These are phyloP conservation scores for Hafferia zeledoni DNA, from an alignment of 2,797 vertebrate species.

Conservation along the genomic window DNA sequence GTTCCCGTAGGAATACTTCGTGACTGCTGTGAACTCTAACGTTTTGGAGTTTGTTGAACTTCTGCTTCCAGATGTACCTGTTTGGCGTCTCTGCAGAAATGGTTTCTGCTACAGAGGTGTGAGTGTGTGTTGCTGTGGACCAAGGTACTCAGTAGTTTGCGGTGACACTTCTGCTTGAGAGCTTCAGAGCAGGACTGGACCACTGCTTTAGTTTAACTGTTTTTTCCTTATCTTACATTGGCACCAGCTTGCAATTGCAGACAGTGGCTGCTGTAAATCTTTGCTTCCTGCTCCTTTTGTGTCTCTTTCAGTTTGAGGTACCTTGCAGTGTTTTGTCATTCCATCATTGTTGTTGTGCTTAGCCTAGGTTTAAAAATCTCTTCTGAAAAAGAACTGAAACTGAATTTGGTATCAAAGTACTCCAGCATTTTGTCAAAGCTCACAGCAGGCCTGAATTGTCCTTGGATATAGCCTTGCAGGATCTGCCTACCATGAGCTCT, in stretches of 20 bases:
- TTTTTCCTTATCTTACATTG: background rate
- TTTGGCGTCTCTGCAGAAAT: background rate
- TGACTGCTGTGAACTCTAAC: background rate
- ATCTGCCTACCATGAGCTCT: background rate
- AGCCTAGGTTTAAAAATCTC: background rate
- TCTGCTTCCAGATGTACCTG: background rate
- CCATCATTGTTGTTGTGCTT: background rate
- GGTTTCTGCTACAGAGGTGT: background rate
- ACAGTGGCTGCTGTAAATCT: background rate
- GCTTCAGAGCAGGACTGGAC: background rate
- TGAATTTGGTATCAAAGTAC: background rate
- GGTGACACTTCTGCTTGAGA: background rate
- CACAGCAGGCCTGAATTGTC: background rate
- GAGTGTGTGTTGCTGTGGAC: background rate
- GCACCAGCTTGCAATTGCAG: background rate
- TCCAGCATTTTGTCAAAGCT: background rate
- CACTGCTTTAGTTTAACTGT: background rate
- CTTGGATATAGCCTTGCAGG: background rate
- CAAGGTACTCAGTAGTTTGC: background rate
- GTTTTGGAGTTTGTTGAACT: background rate
- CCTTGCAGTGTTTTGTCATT: background rate
- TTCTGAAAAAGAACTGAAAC: background rate
- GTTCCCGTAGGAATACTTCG: fast-evolving
- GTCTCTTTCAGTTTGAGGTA: background rate
- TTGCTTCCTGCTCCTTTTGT: background rate